Evolutionary conservation across 2,888 invertebrate species (phyloP), one percentile per base, ranked within the genome.

Genomic region (Salticus scenicus): DNA sequence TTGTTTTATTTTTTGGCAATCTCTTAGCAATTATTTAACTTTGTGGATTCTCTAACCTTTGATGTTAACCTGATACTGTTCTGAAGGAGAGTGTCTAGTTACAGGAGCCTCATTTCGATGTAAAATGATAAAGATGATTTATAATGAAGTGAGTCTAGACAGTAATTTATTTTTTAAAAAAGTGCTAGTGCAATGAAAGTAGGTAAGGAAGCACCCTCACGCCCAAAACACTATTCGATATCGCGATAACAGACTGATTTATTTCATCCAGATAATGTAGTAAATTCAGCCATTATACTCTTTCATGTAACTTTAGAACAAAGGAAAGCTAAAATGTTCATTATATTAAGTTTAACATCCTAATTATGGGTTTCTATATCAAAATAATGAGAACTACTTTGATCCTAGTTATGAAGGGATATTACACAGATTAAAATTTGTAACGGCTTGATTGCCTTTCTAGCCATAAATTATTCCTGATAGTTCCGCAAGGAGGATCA

Each of bases 221-320:
- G 57, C 24, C 57, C 24, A 57, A 24, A 24, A 24, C 24, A 2
- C 24, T 17, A 12, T 4, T 20, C 24, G 37, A 37, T 37, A 37
- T 4, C 37, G 4, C 37, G 57, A 24, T 57, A 57, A 57, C 57
- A 57, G 24, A 24, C 24, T 57, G 57, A 57, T 57, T 57, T 57
- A 57, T 57, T 57, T 57, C 57, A 24, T 57, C 57, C 24, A 24
- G 57, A 57, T 57, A 57, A 57, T 57, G 24, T 57, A 57, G 57
- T 57, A 20, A 57, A 57, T 12, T 24, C 24, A 47, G 14, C n/a
- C 57, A 24, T 57, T 12, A 4, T 24, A 7, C 24, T 57, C 24
- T 20, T 24, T 14, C 47, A 2, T 10, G n/a, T 47, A n/a, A 17
- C 47, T 24, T 57, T 5, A 57, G 24, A 20, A 57, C 57, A 57